Evolutionary conservation across 2,113 vertebrate species (phyloP), one percentile per base, ranked within the genome.

Genomic region (Potamarius usumacintae): DNA sequence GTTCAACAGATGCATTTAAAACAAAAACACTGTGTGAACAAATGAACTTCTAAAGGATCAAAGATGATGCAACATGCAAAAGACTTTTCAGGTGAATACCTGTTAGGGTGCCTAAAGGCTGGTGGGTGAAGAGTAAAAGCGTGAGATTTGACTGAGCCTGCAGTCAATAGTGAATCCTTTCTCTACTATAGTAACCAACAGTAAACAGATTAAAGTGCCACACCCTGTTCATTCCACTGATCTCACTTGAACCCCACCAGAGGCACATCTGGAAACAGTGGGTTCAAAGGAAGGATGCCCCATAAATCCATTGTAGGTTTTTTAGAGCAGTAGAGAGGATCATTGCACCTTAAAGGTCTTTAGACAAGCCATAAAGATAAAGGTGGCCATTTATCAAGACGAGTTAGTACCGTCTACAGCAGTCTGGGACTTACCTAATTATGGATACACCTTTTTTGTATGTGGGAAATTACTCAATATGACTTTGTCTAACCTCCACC

Each of bases 181-280:
- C 42, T 4, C 0, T 42, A 3, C 42, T 42, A 42, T 42, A 42
- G 42, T 42, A 84, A 82, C 67, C 83, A 76, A 85, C 83, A 87
- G 72, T 87, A 78, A 86, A 84, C 81, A 72, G 62, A n/a, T 89
- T 80, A 86, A 87, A 88, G 30, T 69, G 58, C 69, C 9, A 30
- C 79, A 88, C 78, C 15, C 74, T 85, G 78, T 79, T 89, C 82
- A 67, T 89, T 87, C 67, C 87, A 82, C 77, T 89, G 50, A 77
- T 88, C 25, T 84, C 77, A 89, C 89, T 85, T 86, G 86, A 42
- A 88, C 65, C 60, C 20, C 27, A 83, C 22, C 82, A 88, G 72
- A 86, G 84, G 76, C 91, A 94, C 95, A 95, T 95, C 94, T 95
- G 95, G 94, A 94, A 94, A 92, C 94, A 94, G 94, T 95, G 90